Evolutionary conservation across 1,140 invertebrate species (phyloP), one percentile per base, ranked within the genome.

Genomic region (Sitobion miscanthi): DNA sequence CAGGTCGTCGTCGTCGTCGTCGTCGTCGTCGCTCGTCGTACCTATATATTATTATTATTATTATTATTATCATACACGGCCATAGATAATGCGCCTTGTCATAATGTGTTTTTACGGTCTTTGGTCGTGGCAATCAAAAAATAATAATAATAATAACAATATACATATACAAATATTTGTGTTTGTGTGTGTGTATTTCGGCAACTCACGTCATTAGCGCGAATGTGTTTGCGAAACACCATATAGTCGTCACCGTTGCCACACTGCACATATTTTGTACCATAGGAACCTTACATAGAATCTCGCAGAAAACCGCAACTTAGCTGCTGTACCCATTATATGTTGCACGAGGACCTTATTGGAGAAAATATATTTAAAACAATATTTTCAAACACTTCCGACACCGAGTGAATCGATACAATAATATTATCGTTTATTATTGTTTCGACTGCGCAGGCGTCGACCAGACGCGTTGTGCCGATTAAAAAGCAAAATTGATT

Each of bases 21-120:
- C n/a, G n/a, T 17, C 62, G 23, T 57, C 57, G 62, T 17, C 62
- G 62, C 62, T 77, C 62, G 62, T 77, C 62, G 62, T 77, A 77
- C 14, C 14, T 77, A 52, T 62, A 62, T 62, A 62, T 62, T 62
- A 69, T 69, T 69, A 69, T 69, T 62, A 62, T 30, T 57, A 57
- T 30, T 62, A 62, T 62, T 69, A 69, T 69, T 69, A 69, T n/a
- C n/a, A 69, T 69, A 69, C 30, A 20, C 30, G 62, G 30, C 62
- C 62, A 77, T 77, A 77, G 62, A 77, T 77, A 77, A 77, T 77
- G n/a, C 30, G 21, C 30, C 62, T 77, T 77, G 62, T n/a, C 62
- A 77, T 77, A 77, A 77, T 77, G 62, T 77, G 62, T 77, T 77
- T 77, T 77, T 77, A 77, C 62, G 62, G 62, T 77, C 62, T 77